A percentile compares a stretch with the other conserved stretches of the same genome.
Evolutionary conservation across 2,113 vertebrate genomes (phyloP).

Genomic region (Telmatochromis sp.): DNA sequence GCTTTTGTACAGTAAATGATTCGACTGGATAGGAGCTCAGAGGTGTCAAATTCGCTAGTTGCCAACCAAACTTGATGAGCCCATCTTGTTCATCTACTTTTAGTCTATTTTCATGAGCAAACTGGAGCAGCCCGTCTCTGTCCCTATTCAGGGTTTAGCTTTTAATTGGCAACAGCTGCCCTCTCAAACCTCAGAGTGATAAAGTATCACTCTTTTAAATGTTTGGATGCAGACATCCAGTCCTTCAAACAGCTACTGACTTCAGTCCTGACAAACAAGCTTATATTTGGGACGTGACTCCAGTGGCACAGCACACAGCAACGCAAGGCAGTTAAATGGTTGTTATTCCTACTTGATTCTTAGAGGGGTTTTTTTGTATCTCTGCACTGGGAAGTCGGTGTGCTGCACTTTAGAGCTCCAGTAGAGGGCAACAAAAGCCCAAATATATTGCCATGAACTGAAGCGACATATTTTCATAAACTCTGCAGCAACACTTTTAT

Average conservation of each 20-base stretch:
- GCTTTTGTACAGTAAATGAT: background rate
- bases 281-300: background rate
- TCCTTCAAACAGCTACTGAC: background rate
- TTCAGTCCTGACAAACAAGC: background rate
- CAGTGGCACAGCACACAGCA: background rate
- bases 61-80: background rate
- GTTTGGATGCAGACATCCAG: background rate
- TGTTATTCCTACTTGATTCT: background rate
- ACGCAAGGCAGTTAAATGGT: background rate
- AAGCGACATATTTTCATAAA: background rate
- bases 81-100: background rate
- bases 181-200: slow-evolving; percentile 2
- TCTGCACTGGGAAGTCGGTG: background rate
- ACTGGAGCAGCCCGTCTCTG: background rate
- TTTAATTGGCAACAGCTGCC: slow-evolving; percentile 63
- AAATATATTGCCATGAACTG: background rate
- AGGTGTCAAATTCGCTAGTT: background rate
- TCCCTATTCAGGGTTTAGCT: slow-evolving; percentile 29
- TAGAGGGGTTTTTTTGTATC: rapidly evolving
- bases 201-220: slow-evolving; percentile 3
- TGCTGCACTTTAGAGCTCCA: background rate
- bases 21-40: background rate
- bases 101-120: slow-evolving; percentile 6
- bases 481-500: background rate
- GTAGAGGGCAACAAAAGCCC: slow-evolving; percentile 21